Evolutionary conservation across 2,888 invertebrate species (phyloP).

Genomic region (Ischnura elegans): DNA sequence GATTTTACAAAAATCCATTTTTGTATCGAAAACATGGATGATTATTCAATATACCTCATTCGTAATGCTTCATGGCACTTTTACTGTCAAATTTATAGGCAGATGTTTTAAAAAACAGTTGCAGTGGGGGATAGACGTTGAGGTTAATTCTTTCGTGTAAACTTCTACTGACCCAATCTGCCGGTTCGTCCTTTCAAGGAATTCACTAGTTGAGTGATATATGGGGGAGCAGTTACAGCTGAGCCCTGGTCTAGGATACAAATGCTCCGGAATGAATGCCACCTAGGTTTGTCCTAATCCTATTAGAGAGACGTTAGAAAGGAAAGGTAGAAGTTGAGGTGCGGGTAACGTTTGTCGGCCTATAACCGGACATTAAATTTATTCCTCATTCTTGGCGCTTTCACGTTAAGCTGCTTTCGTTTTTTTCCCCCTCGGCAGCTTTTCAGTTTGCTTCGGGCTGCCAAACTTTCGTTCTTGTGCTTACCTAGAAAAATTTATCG

Average conservation of each 20-base stretch:
- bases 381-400: not conserved
- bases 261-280: not conserved
- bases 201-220: not conserved
- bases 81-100: too few species aligned
- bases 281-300: not conserved
- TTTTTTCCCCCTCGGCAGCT: not conserved
- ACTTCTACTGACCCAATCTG: too few species aligned
- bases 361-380: not conserved
- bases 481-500: not conserved
- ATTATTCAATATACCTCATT: too few species aligned
- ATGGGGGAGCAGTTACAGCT: not conserved
- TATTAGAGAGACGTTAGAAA: not conserved
- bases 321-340: not conserved
- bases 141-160: too few species aligned
- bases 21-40: too few species aligned
- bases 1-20: too few species aligned
- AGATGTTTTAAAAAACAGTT: too few species aligned
- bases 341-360: not conserved
- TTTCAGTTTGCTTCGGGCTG: not conserved
- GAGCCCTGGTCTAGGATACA: not conserved
- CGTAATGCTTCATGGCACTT: too few species aligned
- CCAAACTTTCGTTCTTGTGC: not conserved
- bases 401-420: not conserved
- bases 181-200: not conserved
- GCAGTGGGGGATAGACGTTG: too few species aligned